phyloP scores from a whole-genome alignment of 2,797 vertebrate genomes.

The Menidia menidia region DNA sequence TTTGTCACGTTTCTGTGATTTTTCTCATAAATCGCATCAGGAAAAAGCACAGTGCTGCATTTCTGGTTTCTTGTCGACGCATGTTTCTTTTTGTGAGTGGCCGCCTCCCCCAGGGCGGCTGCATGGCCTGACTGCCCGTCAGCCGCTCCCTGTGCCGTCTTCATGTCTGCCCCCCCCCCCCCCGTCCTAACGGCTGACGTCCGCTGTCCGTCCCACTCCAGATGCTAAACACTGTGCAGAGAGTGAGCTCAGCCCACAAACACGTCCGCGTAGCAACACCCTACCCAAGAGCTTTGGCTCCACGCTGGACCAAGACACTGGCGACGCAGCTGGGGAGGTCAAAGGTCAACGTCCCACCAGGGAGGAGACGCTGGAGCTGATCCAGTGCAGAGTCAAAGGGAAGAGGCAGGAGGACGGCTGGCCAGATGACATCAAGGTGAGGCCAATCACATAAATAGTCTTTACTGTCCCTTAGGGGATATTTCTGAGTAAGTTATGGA shows the following conservation, averaged over 20 bases:
- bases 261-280: slow-evolving; percentile 95
- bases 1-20: neutral
- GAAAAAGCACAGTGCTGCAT: slow-evolving; percentile 12
- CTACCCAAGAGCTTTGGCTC: slow-evolving; percentile 98
- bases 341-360: slow-evolving; percentile 83
- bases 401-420: slow-evolving; percentile 92
- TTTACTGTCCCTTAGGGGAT: too few species aligned
- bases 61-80: slow-evolving; percentile 6
- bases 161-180: neutral
- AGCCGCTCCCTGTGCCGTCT: neutral
- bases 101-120: slow-evolving; percentile 13
- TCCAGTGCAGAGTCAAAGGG: slow-evolving; percentile 89
- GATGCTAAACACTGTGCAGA: slow-evolving; percentile 94
- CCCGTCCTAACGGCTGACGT: neutral
- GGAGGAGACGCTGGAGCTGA: slow-evolving; percentile 92
- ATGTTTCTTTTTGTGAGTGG: slow-evolving; percentile 17
- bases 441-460: slow-evolving; percentile 1
- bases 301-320: slow-evolving; percentile 88
- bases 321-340: slow-evolving; percentile 80
- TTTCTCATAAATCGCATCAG: neutral
- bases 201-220: slow-evolving; percentile 51
- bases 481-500: too few species aligned
- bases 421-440: slow-evolving; percentile 95
- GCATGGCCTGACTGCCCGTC: neutral
- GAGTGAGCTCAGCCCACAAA: slow-evolving; percentile 90